Conservation (phyloP, 2,113 vertebrate genomes). For the Tamias sibiricus region DNA sequence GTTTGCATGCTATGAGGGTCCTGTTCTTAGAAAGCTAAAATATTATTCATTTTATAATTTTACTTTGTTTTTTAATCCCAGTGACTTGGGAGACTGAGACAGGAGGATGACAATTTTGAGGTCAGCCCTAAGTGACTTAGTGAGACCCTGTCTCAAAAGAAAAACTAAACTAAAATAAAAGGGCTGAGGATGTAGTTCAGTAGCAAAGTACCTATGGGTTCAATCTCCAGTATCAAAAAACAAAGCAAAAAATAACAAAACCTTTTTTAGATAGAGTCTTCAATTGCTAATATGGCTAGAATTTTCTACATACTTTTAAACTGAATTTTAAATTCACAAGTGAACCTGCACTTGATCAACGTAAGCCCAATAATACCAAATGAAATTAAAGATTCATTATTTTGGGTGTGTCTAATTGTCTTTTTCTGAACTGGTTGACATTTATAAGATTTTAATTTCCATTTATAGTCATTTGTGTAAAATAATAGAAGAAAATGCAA, state of each 20-base stretch:
- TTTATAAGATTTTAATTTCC: slow-evolving; percentile 17
- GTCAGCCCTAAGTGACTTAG: too few relatives aligned
- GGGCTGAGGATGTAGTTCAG: too few relatives aligned
- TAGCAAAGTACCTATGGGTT: too few relatives aligned
- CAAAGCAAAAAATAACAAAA: not conserved
- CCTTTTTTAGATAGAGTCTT: not conserved
- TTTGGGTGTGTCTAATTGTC: not conserved
- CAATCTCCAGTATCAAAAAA: too few relatives aligned
- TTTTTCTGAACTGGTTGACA: slow-evolving; percentile 27
- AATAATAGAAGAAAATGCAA: slow-evolving; percentile 29
- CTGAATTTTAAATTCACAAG: slow-evolving; percentile 52
- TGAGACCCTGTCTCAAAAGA: too few relatives aligned
- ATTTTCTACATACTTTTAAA: slow-evolving; percentile 25
- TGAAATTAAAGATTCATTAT: slow-evolving; percentile 35
- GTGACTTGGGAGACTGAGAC: too few relatives aligned
- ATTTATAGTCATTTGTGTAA: slow-evolving; percentile 17
- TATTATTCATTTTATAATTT: slow-evolving; percentile 40
- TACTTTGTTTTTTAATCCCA: slow-evolving; percentile 2
- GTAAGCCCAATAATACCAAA: slow-evolving; percentile 10
- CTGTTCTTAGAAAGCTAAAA: slow-evolving; percentile 34
- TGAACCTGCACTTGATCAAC: not conserved
- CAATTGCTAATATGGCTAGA: not conserved
- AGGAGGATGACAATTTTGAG: too few relatives aligned
- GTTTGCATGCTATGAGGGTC: not conserved
- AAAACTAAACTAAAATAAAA: too few relatives aligned